Base-by-base conservation (phyloP, 2,797 vertebrate species). In the Sphenodon punctatus region DNA sequence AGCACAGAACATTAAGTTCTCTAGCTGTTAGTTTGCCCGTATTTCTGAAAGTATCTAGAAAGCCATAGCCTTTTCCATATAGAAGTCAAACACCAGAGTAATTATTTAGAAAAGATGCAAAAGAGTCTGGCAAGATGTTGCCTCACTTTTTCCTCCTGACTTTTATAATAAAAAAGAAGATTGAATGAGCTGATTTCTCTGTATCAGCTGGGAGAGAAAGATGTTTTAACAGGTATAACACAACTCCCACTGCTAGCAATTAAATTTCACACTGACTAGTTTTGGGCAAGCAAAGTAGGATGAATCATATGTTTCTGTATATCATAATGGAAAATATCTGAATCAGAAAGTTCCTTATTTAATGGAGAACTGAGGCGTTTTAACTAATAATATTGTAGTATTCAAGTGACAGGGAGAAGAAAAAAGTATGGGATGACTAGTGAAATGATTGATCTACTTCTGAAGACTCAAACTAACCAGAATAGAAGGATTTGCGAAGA, bases 1-100 rank as follows among this genome's bases (percentile, higher is more conserved):
- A 83, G 67, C 61, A 67, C 73, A 58, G 53, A 82, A 49, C 32
- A 67, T n/a, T n/a, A n/a, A n/a, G n/a, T n/a, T n/a, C n/a, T n/a
- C n/a, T n/a, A n/a, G n/a, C n/a, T n/a, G n/a, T n/a, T n/a, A n/a
- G 66, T 85, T 79, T 75, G 89, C 78, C 38, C 25, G 7, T 61
- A 77, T 72, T 51, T 78, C 63, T 48, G 55, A 41, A 81, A 53
- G 75, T 69, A 22, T 48, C 65, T 73, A 68, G 75, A 74, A 67
- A 48, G 22, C 0, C 5, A 49, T 71, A 12, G 0, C n/a, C n/a
- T n/a, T n/a, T n/a, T n/a, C n/a, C n/a, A n/a, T n/a, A n/a, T n/a
- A n/a, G n/a, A n/a, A 0, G 64, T 72, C 48, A 30, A 69, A 41
- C 0, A 5, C 67, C 30, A 2, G 67, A 2, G 45, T 4, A 66